Evolutionary conservation across 2,888 invertebrate genomes (phyloP), one percentile per base, ranked within the genome.

Genomic region (Margaritifera margaritifera): DNA sequence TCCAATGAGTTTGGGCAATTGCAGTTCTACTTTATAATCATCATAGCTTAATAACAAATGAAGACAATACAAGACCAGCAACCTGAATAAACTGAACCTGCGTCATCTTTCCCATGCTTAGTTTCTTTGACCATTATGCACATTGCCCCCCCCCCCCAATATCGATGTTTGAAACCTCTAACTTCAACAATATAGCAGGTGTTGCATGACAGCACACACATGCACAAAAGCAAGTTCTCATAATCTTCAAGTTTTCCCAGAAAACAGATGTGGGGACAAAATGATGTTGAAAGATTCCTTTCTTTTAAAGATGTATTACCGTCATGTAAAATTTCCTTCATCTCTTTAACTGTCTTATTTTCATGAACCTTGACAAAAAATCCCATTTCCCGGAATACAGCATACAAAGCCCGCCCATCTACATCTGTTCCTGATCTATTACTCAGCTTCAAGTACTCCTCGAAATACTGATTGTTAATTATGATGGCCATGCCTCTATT

Each of bases 401-500:
- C 92, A 64, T 92, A 90, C 64, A 97, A 91, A 85, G 94, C 94
- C 72, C 94, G 93, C 80, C 95, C 93, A 89, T 98, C 98, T 59
- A 94, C 93, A 86, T 95, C 94, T 1, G 97, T 97, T 1, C 97
- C 98, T 78, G 93, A 92, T 57, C 90, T 75, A 15, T 81, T 78
- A 15, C 84, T 79, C 73, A 90, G 85, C 15, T 82, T 76, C 4
- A 89, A 87, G n/a, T 71, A 67, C 4, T 78, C 69, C 89, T 84
- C 93, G 86, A 97, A 98, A 84, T 92, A 91, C 90, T 95, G 95
- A 88, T 98, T 97, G 89, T 97, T 98, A 86, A 98, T 96, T 84
- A 98, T 95, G 22, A 96, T 89, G 5, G 97, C 97, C 78, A 93
- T 90, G 5, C 98, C 97, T 68, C 97, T 93, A 73, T 93, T 92